phyloP scores from a whole-genome alignment of 92 coral and sea anemone species.

The Montipora capitata region DNA sequence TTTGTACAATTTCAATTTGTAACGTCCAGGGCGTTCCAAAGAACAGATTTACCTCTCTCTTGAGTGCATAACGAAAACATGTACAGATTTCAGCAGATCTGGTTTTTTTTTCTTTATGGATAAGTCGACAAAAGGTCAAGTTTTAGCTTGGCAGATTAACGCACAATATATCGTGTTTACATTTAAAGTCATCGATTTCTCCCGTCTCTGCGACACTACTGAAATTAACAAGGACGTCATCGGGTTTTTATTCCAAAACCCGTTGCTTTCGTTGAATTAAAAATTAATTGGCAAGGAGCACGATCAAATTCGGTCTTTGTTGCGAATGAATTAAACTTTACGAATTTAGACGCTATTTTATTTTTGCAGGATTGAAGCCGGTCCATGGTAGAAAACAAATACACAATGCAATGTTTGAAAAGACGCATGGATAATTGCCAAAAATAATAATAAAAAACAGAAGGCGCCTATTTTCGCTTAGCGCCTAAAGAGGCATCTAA shows the following conservation, averaged over 20 bases:
- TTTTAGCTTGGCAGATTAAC: background rate
- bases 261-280: constrained; percentile 42
- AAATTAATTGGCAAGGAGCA: constrained; percentile 43
- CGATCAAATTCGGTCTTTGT: constrained; percentile 47
- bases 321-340: constrained; percentile 34
- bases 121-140: constrained; percentile 13
- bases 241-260: constrained; percentile 10
- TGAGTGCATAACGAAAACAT: background rate
- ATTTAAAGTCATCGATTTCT: constrained; percentile 40
- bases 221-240: constrained; percentile 35
- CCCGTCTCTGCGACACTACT: constrained; percentile 8
- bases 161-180: constrained; percentile 35
- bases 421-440: constrained; percentile 13
- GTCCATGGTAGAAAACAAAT: background rate
- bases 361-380: background rate
- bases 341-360: constrained; percentile 4
- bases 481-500: constrained; percentile 23
- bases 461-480: constrained; percentile 24
- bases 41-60: background rate
- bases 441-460: background rate
- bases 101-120: background rate
- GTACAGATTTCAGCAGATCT: background rate
- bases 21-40: background rate
- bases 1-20: background rate
- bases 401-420: background rate